Percentiles rank a stretch among this genome's conserved stretches.
These are phyloP conservation scores for Elephas maximus DNA, from an alignment of 2,113 vertebrate species.

Conservation along the genomic window DNA sequence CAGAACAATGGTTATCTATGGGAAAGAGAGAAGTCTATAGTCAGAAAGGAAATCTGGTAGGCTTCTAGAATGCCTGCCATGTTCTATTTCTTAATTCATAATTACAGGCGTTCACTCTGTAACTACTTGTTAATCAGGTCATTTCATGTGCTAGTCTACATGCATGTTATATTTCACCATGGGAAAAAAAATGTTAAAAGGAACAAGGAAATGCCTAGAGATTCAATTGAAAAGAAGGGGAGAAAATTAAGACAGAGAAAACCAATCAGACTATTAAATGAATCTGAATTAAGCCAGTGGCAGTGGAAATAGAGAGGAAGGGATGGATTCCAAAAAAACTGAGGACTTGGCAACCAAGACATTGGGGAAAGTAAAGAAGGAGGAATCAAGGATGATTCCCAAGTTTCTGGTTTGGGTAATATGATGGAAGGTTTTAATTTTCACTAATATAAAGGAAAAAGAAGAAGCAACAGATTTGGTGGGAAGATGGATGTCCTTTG, in stretches of 20 bases:
- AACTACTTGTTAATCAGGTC: not conserved
- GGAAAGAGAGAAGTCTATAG: not conserved
- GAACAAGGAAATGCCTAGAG: not conserved
- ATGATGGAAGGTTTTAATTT: not conserved
- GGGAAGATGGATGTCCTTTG: not conserved
- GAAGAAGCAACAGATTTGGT: not conserved
- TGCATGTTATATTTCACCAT: conserved; percentile 8
- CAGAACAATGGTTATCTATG: not conserved
- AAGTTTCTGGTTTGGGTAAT: not conserved
- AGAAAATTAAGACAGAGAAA: not conserved
- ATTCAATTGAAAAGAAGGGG: not conserved
- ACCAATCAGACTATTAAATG: not conserved
- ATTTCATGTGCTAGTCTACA: not conserved
- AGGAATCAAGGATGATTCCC: too few relatives aligned
- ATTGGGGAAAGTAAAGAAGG: too few relatives aligned
- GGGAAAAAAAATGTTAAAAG: not conserved
- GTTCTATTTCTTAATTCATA: not conserved
- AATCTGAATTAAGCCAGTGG: not conserved
- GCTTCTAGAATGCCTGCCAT: not conserved
- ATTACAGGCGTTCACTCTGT: not conserved
- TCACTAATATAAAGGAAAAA: not conserved
- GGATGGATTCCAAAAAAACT: too few relatives aligned
- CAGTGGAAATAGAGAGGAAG: not conserved
- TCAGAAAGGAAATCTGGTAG: not conserved
- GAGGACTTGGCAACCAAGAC: too few relatives aligned